phyloP scores from a whole-genome alignment of 2,888 invertebrate species.

The Drosophila melanosoma region DNA sequence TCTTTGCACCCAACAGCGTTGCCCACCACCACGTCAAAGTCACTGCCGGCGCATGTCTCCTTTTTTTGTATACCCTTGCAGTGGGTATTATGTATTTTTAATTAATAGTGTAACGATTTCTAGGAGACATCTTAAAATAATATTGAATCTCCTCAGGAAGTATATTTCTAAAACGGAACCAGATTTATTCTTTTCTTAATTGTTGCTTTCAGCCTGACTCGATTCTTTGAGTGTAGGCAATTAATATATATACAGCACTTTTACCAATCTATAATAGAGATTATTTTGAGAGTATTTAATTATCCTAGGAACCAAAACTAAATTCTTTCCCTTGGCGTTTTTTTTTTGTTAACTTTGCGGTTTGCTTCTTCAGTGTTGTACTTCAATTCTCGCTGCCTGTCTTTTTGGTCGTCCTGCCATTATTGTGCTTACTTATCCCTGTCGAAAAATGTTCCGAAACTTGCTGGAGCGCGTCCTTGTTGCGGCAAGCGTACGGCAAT shows the following conservation, averaged over 20 bases:
- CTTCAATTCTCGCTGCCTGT: constrained; percentile 20
- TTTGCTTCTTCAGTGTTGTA: constrained; percentile 41
- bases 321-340: background rate
- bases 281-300: constrained; percentile 5
- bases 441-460: constrained; percentile 74
- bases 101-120: background rate
- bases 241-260: background rate
- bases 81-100: background rate
- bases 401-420: constrained; percentile 39
- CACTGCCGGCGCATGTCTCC: constrained; percentile 29
- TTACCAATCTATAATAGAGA: background rate
- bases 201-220: background rate
- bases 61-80: constrained; percentile 12
- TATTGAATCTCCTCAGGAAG: too few relatives aligned
- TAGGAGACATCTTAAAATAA: background rate
- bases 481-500: constrained; percentile 14
- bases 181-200: background rate
- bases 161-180: background rate
- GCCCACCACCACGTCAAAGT: constrained; percentile 32
- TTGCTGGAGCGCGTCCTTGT: constrained; percentile 65
- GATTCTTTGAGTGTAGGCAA: background rate
- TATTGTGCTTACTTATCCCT: constrained; percentile 76
- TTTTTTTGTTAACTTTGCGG: constrained; percentile 55
- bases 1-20: constrained; percentile 8
- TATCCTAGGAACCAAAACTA: background rate